Evolutionary conservation across 1,140 invertebrate species (phyloP).

Genomic region (Drosophila erecta): DNA sequence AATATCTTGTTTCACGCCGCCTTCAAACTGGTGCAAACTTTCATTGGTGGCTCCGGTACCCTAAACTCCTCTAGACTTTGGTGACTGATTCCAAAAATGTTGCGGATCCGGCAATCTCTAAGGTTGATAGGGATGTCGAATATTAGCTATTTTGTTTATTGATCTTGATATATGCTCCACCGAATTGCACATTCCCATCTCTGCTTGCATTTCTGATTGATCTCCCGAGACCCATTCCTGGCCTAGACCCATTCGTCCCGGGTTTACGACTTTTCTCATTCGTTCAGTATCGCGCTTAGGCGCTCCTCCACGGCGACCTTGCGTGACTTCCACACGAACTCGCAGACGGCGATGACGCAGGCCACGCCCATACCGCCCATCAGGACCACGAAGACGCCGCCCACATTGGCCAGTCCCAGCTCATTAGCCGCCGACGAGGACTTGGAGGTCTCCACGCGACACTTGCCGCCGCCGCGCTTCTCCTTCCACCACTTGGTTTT

Average conservation of each 20-base stretch:
- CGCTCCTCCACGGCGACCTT: slow-evolving; percentile 96
- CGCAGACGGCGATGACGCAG: slow-evolving; percentile 94
- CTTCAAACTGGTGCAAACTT: slow-evolving; percentile 45
- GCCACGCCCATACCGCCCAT: slow-evolving; percentile 95
- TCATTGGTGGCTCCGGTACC: slow-evolving; percentile 47
- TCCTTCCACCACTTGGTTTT: slow-evolving; percentile 99
- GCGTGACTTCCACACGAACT: slow-evolving; percentile 96
- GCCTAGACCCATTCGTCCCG: slow-evolving; percentile 76
- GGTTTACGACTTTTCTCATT: slow-evolving; percentile 83
- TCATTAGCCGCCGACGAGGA: slow-evolving; percentile 93
- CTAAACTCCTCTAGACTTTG: background rate
- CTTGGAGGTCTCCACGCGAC: slow-evolving; percentile 93
- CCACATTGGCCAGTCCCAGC: slow-evolving; percentile 95
- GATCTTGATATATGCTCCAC: slow-evolving; percentile 38
- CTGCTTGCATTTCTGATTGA: slow-evolving; percentile 31
- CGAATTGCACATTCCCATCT: slow-evolving; percentile 28
- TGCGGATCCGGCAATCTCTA: slow-evolving; percentile 7
- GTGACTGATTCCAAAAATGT: slow-evolving; percentile 13
- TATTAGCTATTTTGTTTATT: slow-evolving; percentile 31
- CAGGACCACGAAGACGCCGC: slow-evolving; percentile 97
- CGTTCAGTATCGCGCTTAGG: slow-evolving; percentile 87
- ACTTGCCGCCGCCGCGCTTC: slow-evolving; percentile 92
- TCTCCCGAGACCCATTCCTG: slow-evolving; percentile 10
- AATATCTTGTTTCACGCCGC: slow-evolving; percentile 25
- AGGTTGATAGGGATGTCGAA: slow-evolving; percentile 17